Evolutionary conservation across 2,797 vertebrate species (phyloP), one percentile per base, ranked within the genome.

Genomic region (Urophycis tenuis): DNA sequence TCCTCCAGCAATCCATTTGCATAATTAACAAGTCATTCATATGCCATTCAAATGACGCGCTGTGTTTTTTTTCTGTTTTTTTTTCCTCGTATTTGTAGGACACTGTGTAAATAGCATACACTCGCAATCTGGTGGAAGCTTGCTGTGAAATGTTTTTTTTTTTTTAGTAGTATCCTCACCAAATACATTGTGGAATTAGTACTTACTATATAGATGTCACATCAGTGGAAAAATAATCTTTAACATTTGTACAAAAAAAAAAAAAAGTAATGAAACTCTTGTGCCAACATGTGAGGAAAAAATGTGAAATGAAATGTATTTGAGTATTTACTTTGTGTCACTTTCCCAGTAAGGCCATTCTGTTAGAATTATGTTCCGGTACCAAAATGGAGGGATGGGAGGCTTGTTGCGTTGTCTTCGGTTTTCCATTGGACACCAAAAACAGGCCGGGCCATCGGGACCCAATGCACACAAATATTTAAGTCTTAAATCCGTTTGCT

Each of bases 11-110:
- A 90, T 33, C 82, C 74, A 92, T 94, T 93, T 94, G 88, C 93
- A 94, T 94, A 94, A 94, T 94, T 93, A 93, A 93, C 92, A 93
- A 93, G 90, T 93, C 91, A 89, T 92, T 91, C 89, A 89, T 91
- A 87, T 89, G 89, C 91, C 89, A 89, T 90, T 93, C 60, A 25
- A 67, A 67, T 67, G 10, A 67, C 60, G 60, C 60, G 10, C n/a
- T 19, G 60, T 29, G 10, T 67, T 67, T 67, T 67, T 6, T 41
- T 12, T 41, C 14, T 41, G 9, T 41, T 5, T 6, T 12, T 41
- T n/a, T n/a, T n/a, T n/a, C n/a, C n/a, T n/a, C n/a, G 8, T 67
- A 53, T 67, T 3, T 67, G n/a, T 33, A 53, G 19, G 30, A 72
- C 33, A 34, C 33, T 41, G 14, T 31, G 35, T 33, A 71, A 71